Base-by-base conservation (phyloP, 2,113 vertebrate genomes). In the Esox niger region DNA sequence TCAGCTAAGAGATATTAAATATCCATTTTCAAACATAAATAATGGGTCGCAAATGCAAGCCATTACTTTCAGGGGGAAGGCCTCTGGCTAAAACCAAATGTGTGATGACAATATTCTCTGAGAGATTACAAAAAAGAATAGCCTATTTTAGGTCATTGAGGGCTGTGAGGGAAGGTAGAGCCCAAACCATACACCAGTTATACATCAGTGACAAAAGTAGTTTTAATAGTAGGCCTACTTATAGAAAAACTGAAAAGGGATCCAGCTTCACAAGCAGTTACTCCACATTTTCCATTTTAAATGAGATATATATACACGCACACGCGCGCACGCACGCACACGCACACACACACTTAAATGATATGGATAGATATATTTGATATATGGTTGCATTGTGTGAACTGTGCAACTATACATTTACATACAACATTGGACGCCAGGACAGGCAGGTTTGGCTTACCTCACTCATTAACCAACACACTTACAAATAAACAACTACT, bases 1-100 rank as follows among this genome's bases (percentile, higher is more conserved):
- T 84, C 85, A 75, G 86, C 87, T 91, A 91, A 90, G 88, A 93
- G 87, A 93, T 88, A 91, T 85, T 89, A 93, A 90, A 93, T 85
- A 88, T 90, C 87, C 74, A 90, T 91, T 90, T 90, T 85, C 82
- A 86, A 84, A 89, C 85, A 84, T 86, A 86, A 91, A 90, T 89
- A 84, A 88, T 81, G 84, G 80, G 64, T 83, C 66, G 73, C 75
- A 84, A 88, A 88, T 86, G 86, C 83, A 87, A 74, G 78, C 84
- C 85, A 86, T 89, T 89, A 88, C 81, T 87, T 82, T 81, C 64
- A 33, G 59, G 60, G 62, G 60, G 66, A 79, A 74, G 65, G 70
- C 56, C 75, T 54, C 31, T 69, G 49, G 74, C 68, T 73, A 80
- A 74, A 70, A 64, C 33, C 33, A 68, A 71, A 74, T 66, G 62